These are phyloP conservation scores for Pantherophis alleghaniensis DNA, from an alignment of 2,797 vertebrate genomes.

Conservation along the genomic window DNA sequence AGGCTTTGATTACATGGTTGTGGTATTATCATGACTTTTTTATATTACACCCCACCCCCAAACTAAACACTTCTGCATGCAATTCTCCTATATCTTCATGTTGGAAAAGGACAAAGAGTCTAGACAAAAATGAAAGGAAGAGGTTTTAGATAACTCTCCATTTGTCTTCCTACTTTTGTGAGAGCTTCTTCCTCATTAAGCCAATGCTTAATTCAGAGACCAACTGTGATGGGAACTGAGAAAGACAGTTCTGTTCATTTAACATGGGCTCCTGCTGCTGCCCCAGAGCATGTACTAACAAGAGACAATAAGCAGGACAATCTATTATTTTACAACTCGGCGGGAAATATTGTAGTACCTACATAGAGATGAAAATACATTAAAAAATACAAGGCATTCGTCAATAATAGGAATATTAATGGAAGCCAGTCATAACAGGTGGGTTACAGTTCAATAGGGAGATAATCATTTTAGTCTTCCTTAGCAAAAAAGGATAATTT, in stretches of 20 bases:
- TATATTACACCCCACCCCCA: background rate
- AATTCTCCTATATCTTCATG: background rate
- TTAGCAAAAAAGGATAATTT: background rate
- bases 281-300: background rate
- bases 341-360: background rate
- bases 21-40: background rate
- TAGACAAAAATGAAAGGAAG: background rate
- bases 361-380: background rate
- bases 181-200: background rate
- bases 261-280: background rate
- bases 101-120: background rate
- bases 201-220: background rate
- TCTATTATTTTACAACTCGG: background rate
- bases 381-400: background rate
- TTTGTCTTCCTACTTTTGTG: background rate
- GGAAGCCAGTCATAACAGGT: background rate
- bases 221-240: constrained; percentile 5
- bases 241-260: background rate
- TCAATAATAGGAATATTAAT: background rate
- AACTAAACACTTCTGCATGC: background rate
- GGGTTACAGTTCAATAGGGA: background rate
- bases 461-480: too few species aligned
- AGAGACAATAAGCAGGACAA: background rate
- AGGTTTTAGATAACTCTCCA: background rate
- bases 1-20: background rate